Evolutionary conservation across 2,888 invertebrate species (phyloP).

Genomic region (Itoplectis maculator): DNA sequence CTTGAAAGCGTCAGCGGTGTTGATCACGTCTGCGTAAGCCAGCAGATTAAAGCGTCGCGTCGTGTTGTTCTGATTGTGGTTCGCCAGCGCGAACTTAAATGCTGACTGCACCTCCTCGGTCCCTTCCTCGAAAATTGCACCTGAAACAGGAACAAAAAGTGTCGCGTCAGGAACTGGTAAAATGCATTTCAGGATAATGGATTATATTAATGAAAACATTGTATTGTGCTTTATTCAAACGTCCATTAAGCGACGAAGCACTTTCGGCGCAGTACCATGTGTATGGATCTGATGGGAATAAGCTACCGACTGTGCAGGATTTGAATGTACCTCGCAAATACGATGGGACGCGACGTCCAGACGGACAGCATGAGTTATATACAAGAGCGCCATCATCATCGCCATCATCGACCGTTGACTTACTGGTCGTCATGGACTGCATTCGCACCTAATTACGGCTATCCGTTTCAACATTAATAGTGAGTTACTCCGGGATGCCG

Average conservation of each 20-base stretch:
- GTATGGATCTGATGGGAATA: not conserved
- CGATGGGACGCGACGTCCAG: slow-evolving; percentile 7
- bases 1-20: slow-evolving; percentile 97
- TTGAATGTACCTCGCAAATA: not conserved
- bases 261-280: not conserved
- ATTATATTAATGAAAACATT: not conserved
- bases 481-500: slow-evolving; percentile 67
- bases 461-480: slow-evolving; percentile 74
- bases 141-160: slow-evolving; percentile 85
- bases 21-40: slow-evolving; percentile 95
- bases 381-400: slow-evolving; percentile 21
- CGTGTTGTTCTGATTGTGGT: slow-evolving; percentile 94
- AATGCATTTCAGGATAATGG: not conserved
- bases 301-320: not conserved
- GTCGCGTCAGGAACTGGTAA: not conserved
- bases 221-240: not conserved
- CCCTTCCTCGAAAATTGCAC: slow-evolving; percentile 96
- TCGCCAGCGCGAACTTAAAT: slow-evolving; percentile 95
- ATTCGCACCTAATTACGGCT: slow-evolving; percentile 68
- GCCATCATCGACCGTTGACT: slow-evolving; percentile 24
- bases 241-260: not conserved
- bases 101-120: slow-evolving; percentile 96
- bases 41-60: slow-evolving; percentile 93
- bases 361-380: slow-evolving; percentile 10
- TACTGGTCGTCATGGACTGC: slow-evolving; percentile 18